Percentiles rank a stretch among this genome's conserved stretches.
phyloP scores from a whole-genome alignment of 30 jellyfish, hydroid and myxozoan species.

The Hydractinia symbiolongicarpus region DNA sequence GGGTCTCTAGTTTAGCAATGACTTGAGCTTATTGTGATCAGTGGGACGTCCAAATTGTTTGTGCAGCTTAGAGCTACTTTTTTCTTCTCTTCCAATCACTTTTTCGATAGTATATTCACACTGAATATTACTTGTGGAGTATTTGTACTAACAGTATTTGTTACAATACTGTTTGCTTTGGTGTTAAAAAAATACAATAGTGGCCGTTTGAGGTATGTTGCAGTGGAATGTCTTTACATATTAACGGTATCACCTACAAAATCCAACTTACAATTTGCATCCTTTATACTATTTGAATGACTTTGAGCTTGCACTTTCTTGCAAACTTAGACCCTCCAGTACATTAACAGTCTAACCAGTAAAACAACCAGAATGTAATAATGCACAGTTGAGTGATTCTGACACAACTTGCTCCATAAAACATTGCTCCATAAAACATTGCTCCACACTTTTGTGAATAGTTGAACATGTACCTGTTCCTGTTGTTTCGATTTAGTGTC shows the following conservation, averaged over 20 bases:
- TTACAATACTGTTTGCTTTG: background rate
- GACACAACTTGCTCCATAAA: background rate
- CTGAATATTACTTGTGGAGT: background rate
- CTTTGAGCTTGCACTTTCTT: background rate
- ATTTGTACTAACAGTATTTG: too few species aligned
- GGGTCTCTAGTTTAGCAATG: too few species aligned
- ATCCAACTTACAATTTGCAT: background rate
- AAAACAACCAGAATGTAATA: too few species aligned
- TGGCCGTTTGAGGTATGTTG: background rate
- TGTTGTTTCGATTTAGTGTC: too few species aligned
- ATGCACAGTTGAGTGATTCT: too few species aligned
- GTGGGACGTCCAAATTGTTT: constrained; percentile 2
- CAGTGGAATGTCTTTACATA: background rate
- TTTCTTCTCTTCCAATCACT: background rate
- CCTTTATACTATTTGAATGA: background rate
- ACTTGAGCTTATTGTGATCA: background rate
- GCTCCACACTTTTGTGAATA: too few species aligned
- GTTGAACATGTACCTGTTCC: constrained; percentile 1
- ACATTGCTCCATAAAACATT: background rate
- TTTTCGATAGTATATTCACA: too few species aligned
- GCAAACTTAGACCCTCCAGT: background rate
- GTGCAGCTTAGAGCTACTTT: background rate
- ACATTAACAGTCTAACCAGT: background rate
- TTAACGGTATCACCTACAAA: background rate
- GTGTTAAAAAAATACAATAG: background rate